Evolutionary conservation across 2,113 vertebrate species (phyloP), one percentile per base, ranked within the genome.

Genomic region (Phylloscopus trochilus): DNA sequence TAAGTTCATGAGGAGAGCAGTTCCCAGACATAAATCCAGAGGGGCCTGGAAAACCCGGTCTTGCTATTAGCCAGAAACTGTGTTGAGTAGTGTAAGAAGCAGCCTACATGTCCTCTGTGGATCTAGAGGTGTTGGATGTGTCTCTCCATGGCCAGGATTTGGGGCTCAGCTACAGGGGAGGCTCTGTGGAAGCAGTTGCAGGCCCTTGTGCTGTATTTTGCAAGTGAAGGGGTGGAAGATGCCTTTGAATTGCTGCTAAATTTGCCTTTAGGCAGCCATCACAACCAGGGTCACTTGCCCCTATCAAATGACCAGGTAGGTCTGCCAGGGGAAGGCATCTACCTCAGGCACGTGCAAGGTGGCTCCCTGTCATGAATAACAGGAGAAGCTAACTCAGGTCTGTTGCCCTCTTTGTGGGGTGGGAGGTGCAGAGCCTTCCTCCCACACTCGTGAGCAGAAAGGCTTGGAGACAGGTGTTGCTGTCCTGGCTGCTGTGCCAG

Each of bases 51-150:
- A 83, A 80, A 87, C 44, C 13, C 30, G 49, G 49, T 7, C 55
- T 89, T 80, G 70, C 33, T 68, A 70, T 4, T 23, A 33, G 41
- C 1, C 9, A 43, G 46, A 27, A 73, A 33, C 62, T 85, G 41
- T 31, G 10, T 44, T 75, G 52, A 47, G 37, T n/a, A 33, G n/a
- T 0, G 1, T 15, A 11, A 74, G 68, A 63, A 63, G 26, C 15
- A 41, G 15, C 8, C 26, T 21, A 1, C 0, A 0, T 58, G 51
- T 53, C 9, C 7, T 73, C 22, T 49, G 11, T 56, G 59, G 17
- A 8, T 44, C 20, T 66, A 2, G 24, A 72, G 66, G 15, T 72
- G 64, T 30, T 43, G 46, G 27, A 24, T 39, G 26, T 21, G 27
- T 39, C 37, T 72, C 11, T 60, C 41, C 6, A 1, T 7, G 30